Percentiles rank a stretch among this genome's conserved stretches.
Conservation (phyloP, 2,113 vertebrate species). For the Alligator sinensis region DNA sequence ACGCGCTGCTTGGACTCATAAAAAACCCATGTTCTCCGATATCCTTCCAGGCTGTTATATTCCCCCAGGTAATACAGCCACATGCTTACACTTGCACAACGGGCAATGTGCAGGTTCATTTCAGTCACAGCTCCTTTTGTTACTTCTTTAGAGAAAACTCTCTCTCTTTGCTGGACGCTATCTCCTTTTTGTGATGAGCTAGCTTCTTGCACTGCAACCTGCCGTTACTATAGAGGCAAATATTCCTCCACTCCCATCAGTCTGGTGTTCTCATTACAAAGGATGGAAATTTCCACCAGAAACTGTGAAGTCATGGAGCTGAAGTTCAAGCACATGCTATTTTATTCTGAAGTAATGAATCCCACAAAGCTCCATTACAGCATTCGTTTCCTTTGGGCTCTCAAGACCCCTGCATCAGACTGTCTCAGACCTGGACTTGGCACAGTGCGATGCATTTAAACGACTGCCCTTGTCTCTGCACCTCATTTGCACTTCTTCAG, state of each 20-base stretch:
- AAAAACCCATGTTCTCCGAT: background rate
- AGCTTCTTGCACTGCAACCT: too few relatives aligned
- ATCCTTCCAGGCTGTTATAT: background rate
- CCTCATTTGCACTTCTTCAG: background rate
- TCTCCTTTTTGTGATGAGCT: background rate
- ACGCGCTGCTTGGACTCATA: background rate
- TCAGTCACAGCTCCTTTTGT: background rate
- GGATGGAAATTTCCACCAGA: background rate
- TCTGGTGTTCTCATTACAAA: background rate
- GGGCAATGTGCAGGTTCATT: background rate
- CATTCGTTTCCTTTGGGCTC: background rate
- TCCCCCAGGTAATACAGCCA: background rate
- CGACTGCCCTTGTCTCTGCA: too few relatives aligned
- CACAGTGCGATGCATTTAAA: background rate
- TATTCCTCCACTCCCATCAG: background rate
- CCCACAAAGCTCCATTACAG: background rate
- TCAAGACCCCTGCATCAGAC: background rate
- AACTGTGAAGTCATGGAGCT: background rate
- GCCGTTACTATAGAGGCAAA: too few relatives aligned
- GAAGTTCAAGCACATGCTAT: background rate
- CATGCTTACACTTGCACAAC: background rate
- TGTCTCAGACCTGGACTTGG: background rate
- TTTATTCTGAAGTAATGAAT: background rate
- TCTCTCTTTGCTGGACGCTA: background rate
- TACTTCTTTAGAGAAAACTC: too few relatives aligned